Base-by-base conservation (phyloP, 2,888 invertebrate species). In the Eristalis intricaria region DNA sequence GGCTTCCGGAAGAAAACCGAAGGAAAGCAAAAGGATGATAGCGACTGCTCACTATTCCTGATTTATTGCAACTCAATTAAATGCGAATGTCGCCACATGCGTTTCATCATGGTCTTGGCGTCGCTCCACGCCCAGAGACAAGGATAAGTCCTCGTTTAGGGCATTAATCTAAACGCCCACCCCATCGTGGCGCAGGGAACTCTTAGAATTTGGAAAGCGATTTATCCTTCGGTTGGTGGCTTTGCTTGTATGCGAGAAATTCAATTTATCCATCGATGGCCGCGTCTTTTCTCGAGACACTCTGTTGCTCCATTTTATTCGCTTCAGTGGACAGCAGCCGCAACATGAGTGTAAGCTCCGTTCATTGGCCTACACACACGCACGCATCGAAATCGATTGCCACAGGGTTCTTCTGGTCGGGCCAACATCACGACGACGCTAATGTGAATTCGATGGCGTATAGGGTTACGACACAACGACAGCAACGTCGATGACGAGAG, bases 11-110 rank as follows among this genome's bases (percentile, higher is more conserved):
- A 63, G 61, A 4, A 32, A 7, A 10, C 32, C 5, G 7, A 29
- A 29, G 32, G 5, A 32, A 65, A 32, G 65, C 7, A 35, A 19
- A 35, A 40, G 15, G 11, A 26, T 38, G 11, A 26, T 29, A 11
- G 40, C 32, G 13, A 15, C 40, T 29, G 26, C 26, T 22, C 74
- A 11, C 58, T 75, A 74, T 19, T 69, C 70, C 76, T 87, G 84
- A 87, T 87, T 87, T 87, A 87, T 87, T 84, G 79, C 84, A 87
- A 84, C 84, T 83, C 87, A 87, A 87, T 87, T 87, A 80, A 84
- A 86, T 78, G 69, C 65, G 29, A 86, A 83, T 87, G 86, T 87
- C 86, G 75, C 86, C 86, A 83, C 86, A 83, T 87, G 78, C 86
- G 85, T 79, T 83, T 77, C 69, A 61, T 69, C 32, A 50, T 26